phyloP scores from a whole-genome alignment of 2,113 vertebrate species.

The Vulpes vulpes region DNA sequence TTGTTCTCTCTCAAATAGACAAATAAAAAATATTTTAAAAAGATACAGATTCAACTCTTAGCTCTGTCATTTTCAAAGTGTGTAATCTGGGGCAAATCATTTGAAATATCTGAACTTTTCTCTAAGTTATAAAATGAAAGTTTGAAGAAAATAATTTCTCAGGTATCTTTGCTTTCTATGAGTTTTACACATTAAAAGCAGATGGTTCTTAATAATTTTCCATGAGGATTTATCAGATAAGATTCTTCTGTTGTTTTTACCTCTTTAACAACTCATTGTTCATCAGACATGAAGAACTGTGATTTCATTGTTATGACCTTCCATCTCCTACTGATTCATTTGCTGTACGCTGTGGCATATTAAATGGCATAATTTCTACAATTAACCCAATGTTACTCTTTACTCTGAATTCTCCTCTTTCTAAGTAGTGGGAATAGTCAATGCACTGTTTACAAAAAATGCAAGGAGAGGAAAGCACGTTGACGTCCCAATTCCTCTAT shows the following conservation, averaged over 20 bases:
- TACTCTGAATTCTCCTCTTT: not conserved
- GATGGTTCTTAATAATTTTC: slow-evolving; percentile 7
- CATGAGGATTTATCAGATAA: not conserved
- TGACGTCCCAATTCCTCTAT: not conserved
- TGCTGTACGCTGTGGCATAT: not conserved
- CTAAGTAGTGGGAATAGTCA: not conserved
- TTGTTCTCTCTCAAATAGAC: no score
- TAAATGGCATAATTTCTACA: slow-evolving; percentile 18
- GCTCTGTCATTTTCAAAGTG: not conserved
- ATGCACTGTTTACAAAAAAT: not conserved
- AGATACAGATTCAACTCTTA: not conserved
- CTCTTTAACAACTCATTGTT: slow-evolving; percentile 18
- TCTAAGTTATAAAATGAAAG: slow-evolving; percentile 20
- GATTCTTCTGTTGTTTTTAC: not conserved
- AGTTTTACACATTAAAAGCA: slow-evolving; percentile 18
- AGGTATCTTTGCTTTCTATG: not conserved
- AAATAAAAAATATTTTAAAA: no score
- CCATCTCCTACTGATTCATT: not conserved
- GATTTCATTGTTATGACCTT: not conserved
- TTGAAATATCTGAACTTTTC: not conserved
- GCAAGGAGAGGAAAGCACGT: slow-evolving; percentile 20
- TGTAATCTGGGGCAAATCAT: not conserved
- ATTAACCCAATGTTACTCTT: not conserved
- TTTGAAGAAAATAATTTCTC: slow-evolving; percentile 27
- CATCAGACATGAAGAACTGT: not conserved